phyloP scores from a whole-genome alignment of 2,888 invertebrate species.

The Leptinotarsa tumamoca region DNA sequence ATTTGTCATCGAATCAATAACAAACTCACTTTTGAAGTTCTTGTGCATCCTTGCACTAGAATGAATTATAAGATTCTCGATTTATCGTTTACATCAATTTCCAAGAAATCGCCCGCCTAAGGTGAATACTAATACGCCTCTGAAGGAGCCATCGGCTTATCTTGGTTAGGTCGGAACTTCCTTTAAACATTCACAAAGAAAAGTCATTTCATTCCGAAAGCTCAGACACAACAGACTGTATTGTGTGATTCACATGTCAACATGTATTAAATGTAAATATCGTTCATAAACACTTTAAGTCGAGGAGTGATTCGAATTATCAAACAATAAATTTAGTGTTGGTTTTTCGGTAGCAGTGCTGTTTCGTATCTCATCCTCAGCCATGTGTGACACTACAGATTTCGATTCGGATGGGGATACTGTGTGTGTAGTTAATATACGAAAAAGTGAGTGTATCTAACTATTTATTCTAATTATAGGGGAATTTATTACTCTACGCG shows the following conservation, averaged over 20 bases:
- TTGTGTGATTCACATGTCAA: constrained; percentile 24
- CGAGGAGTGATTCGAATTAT: constrained; percentile 17
- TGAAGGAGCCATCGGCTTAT: constrained; percentile 35
- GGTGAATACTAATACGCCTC: constrained; percentile 30
- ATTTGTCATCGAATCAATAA: background rate
- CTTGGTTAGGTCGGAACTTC: constrained; percentile 44
- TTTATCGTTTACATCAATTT: constrained; percentile 2
- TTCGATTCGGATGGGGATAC: background rate
- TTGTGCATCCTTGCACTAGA: background rate
- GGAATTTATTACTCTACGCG: too few species aligned
- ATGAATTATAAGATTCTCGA: background rate
- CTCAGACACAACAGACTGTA: constrained; percentile 33
- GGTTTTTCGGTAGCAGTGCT: background rate
- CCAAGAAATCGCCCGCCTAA: constrained; percentile 6
- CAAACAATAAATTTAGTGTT: constrained; percentile 36
- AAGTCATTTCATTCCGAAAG: constrained; percentile 37
- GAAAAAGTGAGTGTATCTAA: constrained; percentile 4
- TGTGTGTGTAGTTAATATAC: background rate
- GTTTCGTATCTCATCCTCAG: constrained; percentile 12
- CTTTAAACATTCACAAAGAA: constrained; percentile 33
- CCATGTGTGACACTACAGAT: constrained; percentile 11
- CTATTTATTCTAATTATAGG: background rate
- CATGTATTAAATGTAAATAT: constrained; percentile 21
- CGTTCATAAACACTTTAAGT: constrained; percentile 2
- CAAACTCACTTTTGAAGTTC: background rate